phyloP scores from a whole-genome alignment of 2,888 invertebrate species.

The Tinea pellionella region DNA sequence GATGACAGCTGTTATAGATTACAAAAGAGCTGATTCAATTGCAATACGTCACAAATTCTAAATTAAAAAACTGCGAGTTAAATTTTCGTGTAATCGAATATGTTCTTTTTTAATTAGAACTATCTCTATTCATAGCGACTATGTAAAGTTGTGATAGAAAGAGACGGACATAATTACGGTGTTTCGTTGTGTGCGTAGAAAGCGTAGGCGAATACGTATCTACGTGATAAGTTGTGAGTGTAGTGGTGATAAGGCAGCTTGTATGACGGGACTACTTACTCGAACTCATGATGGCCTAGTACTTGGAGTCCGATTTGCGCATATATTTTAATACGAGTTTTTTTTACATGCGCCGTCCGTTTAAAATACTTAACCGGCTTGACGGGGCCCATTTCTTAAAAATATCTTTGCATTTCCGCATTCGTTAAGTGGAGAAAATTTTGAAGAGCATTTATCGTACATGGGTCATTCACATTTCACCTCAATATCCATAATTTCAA shows the following conservation, averaged over 20 bases:
- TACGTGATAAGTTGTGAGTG: conserved; percentile 37
- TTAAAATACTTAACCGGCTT: conserved; percentile 59
- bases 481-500: background rate
- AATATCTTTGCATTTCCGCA: conserved; percentile 61
- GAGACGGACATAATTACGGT: conserved; percentile 44
- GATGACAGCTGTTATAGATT: too few relatives aligned
- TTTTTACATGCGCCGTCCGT: conserved; percentile 31
- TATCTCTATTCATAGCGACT: background rate
- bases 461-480: background rate
- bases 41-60: too few relatives aligned
- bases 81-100: background rate
- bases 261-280: conserved; percentile 39
- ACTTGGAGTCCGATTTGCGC: conserved; percentile 57
- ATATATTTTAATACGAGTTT: conserved; percentile 61
- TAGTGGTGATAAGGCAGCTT: conserved; percentile 30
- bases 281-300: conserved; percentile 51
- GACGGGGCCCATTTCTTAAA: conserved; percentile 50
- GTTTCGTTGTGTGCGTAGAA: conserved; percentile 30
- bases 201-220: conserved; percentile 30
- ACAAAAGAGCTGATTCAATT: too few relatives aligned
- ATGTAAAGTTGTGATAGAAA: conserved; percentile 29
- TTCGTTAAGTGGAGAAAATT: conserved; percentile 37
- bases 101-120: background rate
- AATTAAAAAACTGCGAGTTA: too few relatives aligned
- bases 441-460: background rate